Conservation (phyloP, 2,797 vertebrate genomes). For the Cuniculus paca region DNA sequence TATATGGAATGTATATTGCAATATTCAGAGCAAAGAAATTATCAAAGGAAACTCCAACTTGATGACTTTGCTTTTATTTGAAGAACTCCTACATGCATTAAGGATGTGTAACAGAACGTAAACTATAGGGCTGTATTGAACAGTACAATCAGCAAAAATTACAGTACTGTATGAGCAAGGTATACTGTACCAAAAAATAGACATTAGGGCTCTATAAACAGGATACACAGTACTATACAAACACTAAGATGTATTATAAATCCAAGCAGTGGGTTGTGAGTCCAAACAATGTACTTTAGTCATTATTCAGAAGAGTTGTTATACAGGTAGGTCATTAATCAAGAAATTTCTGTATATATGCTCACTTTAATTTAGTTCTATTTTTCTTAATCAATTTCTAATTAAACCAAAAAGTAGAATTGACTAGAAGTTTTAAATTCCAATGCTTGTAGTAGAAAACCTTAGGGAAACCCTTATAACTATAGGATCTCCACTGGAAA, state of each 20-base stretch:
- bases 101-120: background rate
- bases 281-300: background rate
- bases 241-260: background rate
- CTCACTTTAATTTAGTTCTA: constrained; percentile 26
- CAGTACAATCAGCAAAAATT: background rate
- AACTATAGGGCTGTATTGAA: background rate
- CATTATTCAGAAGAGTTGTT: background rate
- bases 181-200: background rate
- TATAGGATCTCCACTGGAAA: background rate
- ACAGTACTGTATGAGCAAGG: background rate
- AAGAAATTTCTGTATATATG: background rate
- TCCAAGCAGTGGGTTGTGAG: background rate
- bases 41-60: background rate
- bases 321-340: background rate
- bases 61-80: background rate
- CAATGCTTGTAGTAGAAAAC: background rate
- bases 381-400: constrained; percentile 23
- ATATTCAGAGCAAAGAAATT: background rate
- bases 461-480: background rate
- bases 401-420: constrained; percentile 11
- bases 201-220: background rate
- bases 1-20: background rate
- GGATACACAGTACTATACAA: background rate
- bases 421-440: constrained; percentile 1
- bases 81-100: background rate